Evolutionary conservation across 2,888 invertebrate species (phyloP).

Genomic region (Brenthis daphne): DNA sequence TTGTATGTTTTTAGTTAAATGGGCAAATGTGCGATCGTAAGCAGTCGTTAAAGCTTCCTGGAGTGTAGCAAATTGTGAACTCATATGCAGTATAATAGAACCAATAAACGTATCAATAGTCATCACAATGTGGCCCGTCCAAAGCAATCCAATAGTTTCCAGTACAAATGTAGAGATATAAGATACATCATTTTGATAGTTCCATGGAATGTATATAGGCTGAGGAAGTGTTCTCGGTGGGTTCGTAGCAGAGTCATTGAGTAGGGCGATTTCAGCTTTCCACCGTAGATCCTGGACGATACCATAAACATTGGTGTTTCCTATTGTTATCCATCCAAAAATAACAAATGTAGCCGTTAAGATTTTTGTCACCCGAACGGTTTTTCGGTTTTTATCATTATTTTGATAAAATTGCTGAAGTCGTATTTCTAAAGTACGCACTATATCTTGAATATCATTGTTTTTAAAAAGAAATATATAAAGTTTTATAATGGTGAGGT

Average conservation of each 20-base stretch:
- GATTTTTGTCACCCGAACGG: conserved; percentile 59
- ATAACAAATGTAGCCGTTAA: conserved; percentile 65
- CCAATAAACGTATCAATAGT: conserved; percentile 74
- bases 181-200: conserved; percentile 60
- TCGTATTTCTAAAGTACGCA: conserved; percentile 62
- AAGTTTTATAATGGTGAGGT: conserved; percentile 70
- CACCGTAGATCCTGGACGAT: conserved; percentile 66
- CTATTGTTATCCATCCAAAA: conserved; percentile 75
- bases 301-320: conserved; percentile 67
- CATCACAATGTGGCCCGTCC: conserved; percentile 78
- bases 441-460: conserved; percentile 66
- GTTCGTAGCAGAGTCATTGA: conserved; percentile 54
- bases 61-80: conserved; percentile 65
- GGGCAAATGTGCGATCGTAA: conserved; percentile 62
- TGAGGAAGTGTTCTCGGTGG: conserved; percentile 68
- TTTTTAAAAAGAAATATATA: conserved; percentile 73
- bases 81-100: conserved; percentile 72
- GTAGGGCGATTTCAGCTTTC: conserved; percentile 56
- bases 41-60: conserved; percentile 66
- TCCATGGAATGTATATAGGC: conserved; percentile 77
- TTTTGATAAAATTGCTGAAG: conserved; percentile 69
- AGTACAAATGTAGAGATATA: conserved; percentile 66
- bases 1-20: conserved; percentile 48
- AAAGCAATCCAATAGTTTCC: conserved; percentile 68
- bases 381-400: conserved; percentile 53